Evolutionary conservation across 2,113 vertebrate species (phyloP).

Genomic region (Epinephelus moara): DNA sequence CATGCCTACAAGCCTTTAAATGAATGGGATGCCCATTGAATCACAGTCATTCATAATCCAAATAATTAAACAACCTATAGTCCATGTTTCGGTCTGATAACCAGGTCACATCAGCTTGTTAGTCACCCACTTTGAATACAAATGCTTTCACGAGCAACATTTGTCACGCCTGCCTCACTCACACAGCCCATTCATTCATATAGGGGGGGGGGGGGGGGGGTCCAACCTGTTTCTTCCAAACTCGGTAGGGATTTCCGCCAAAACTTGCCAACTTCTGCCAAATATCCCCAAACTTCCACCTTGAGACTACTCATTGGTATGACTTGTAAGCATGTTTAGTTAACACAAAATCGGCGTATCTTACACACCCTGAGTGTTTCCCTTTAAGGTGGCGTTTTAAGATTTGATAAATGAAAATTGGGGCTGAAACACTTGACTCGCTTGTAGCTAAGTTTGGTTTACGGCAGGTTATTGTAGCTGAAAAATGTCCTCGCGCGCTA

Average conservation of each 20-base stretch:
- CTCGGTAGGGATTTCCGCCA: constrained; percentile 44
- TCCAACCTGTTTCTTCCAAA: constrained; percentile 44
- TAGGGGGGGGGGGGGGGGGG: background rate
- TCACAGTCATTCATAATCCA: constrained; percentile 8
- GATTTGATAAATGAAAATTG: background rate
- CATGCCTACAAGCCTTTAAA: background rate
- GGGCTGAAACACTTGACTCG: background rate
- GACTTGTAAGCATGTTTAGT: background rate
- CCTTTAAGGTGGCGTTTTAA: background rate
- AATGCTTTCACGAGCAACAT: constrained; percentile 51
- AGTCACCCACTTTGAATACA: constrained; percentile 44
- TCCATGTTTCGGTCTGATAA: constrained; percentile 40
- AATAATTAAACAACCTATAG: constrained; percentile 36
- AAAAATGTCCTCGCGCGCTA: background rate
- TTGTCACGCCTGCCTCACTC: constrained; percentile 63
- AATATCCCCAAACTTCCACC: constrained; percentile 28
- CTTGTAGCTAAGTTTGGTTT: background rate
- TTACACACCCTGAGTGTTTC: constrained; percentile 21
- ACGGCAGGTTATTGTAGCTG: background rate
- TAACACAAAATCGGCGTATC: background rate
- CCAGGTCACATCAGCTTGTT: constrained; percentile 35
- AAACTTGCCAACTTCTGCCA: constrained; percentile 34
- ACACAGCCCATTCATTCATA: constrained; percentile 52
- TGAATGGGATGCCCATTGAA: background rate
- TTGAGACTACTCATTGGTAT: background rate